phyloP scores from a whole-genome alignment of 30 jellyfish, hydroid and myxozoan species.

The Calvadosia cruxmelitensis region DNA sequence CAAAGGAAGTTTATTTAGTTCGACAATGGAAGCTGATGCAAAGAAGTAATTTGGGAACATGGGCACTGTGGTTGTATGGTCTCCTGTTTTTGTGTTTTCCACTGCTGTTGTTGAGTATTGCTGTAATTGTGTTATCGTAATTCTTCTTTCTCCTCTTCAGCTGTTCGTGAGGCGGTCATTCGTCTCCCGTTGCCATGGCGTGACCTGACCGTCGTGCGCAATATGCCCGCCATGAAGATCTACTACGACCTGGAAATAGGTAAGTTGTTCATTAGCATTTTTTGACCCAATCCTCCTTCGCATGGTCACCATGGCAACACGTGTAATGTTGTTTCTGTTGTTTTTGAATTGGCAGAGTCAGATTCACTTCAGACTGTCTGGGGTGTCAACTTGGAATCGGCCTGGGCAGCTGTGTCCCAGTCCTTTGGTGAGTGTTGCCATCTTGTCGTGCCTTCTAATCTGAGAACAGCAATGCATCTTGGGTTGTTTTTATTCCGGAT shows the following conservation, averaged over 20 bases:
- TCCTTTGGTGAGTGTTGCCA: slow-evolving; percentile 54
- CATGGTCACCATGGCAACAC: no score
- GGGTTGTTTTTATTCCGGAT: neutral
- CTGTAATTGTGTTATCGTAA: neutral
- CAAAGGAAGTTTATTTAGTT: no score
- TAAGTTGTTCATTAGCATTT: no score
- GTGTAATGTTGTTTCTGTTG: no score
- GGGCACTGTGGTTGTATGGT: neutral
- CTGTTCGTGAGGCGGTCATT: slow-evolving; percentile 37
- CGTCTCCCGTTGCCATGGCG: slow-evolving; percentile 64
- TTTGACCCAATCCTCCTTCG: no score
- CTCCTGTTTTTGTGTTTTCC: neutral
- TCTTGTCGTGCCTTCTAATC: neutral
- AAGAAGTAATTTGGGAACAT: neutral
- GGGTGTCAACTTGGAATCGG: slow-evolving; percentile 88
- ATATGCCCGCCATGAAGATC: slow-evolving; percentile 80
- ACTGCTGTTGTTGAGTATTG: neutral
- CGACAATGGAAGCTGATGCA: neutral
- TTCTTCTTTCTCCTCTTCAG: slow-evolving; percentile 10
- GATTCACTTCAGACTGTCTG: slow-evolving; percentile 59
- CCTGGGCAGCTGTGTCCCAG: slow-evolving; percentile 59
- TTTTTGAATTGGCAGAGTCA: slow-evolving; percentile 7
- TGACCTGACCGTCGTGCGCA: slow-evolving; percentile 37
- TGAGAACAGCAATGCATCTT: neutral
- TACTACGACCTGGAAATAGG: slow-evolving; percentile 73